Percentiles rank a stretch among this genome's conserved stretches.
These are phyloP conservation scores for Danio choprae DNA, from an alignment of 2,797 vertebrate species.

Conservation along the genomic window DNA sequence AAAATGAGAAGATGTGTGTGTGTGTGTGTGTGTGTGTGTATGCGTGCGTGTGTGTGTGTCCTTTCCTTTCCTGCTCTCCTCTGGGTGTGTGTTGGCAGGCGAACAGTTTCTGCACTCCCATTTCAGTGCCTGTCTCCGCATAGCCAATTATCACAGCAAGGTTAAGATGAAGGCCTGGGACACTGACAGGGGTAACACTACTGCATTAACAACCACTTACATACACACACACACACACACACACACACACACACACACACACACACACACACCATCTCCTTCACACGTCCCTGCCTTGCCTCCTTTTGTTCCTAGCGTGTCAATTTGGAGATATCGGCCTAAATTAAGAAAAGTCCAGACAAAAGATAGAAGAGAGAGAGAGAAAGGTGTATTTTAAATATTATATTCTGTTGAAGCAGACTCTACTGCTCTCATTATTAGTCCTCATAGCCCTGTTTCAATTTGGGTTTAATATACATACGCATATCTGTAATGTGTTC, in stretches of 20 bases:
- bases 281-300: conserved; percentile 33
- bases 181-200: conserved; percentile 63
- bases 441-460: no score
- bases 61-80: conserved; percentile 47
- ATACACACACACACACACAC: conserved; percentile 38
- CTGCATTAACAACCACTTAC: conserved; percentile 56
- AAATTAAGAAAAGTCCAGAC: conserved; percentile 35
- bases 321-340: conserved; percentile 39
- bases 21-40: conserved; percentile 36
- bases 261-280: conserved; percentile 32
- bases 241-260: conserved; percentile 42
- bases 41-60: conserved; percentile 45
- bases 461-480: no score
- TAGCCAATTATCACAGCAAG: conserved; percentile 87
- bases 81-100: conserved; percentile 49
- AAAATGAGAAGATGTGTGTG: conserved; percentile 44
- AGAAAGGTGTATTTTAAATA: conserved; percentile 3
- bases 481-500: no score
- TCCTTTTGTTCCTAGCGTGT: conserved; percentile 24
- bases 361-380: conserved; percentile 26
- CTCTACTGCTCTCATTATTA: not conserved
- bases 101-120: conserved; percentile 74
- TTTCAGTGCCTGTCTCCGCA: conserved; percentile 85
- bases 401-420: not conserved
- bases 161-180: conserved; percentile 80